A percentile compares a stretch with the other conserved stretches of the same genome.
Evolutionary conservation across 2,888 invertebrate genomes (phyloP).

Genomic region (Leptopterna dolabrata): DNA sequence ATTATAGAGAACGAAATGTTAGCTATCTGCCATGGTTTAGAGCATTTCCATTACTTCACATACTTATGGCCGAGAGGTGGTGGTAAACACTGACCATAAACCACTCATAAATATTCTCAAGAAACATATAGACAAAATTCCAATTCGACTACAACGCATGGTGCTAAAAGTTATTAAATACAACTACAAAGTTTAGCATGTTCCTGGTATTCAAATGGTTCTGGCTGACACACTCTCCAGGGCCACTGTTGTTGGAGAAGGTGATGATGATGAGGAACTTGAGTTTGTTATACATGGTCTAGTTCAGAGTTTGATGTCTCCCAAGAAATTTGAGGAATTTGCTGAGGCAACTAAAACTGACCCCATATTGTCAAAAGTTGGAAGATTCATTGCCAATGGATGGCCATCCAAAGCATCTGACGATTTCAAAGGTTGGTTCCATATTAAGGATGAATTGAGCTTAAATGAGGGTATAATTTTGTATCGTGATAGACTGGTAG

Average conservation of each 20-base stretch:
- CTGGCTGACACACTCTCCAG: too few relatives aligned
- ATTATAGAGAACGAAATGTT: conserved; percentile 25
- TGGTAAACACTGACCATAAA: background rate
- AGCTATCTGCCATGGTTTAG: background rate
- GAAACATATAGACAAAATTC: too few relatives aligned
- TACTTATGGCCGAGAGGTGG: background rate
- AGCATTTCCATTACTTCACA: conserved; percentile 10
- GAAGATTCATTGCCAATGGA: background rate
- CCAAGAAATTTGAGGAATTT: too few relatives aligned
- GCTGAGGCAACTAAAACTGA: background rate
- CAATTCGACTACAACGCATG: too few relatives aligned
- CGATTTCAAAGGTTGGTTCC: background rate
- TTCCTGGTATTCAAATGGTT: too few relatives aligned
- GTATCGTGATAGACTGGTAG: background rate
- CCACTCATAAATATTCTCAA: background rate
- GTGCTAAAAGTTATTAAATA: too few relatives aligned
- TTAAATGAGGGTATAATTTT: background rate
- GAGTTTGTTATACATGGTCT: too few relatives aligned
- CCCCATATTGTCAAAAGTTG: background rate
- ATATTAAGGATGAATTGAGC: background rate
- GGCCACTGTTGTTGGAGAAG: too few relatives aligned
- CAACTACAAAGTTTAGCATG: too few relatives aligned
- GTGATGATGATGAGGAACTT: background rate
- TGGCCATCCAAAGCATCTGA: background rate
- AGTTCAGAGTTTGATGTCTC: background rate